Evolutionary conservation across 2,888 invertebrate species (phyloP), one percentile per base, ranked within the genome.

Genomic region (Pseudococcus jackbeardsleyi): DNA sequence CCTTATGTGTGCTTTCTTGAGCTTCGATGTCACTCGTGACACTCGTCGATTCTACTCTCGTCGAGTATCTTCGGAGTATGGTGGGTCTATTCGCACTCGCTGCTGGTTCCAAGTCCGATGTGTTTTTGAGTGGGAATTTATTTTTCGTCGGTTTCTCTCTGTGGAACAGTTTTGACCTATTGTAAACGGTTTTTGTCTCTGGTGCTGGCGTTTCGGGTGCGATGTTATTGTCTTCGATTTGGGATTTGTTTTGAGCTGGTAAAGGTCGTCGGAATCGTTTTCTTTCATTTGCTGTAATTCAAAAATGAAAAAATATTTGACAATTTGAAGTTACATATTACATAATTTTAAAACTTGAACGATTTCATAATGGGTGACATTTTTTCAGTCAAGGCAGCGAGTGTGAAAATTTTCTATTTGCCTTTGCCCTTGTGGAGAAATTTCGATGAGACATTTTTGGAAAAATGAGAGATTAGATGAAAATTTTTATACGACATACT

Each of bases 11-110:
- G 9, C 79, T 88, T 26, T 77, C 77, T 46, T 72, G 72, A 11
- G 50, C 39, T 39, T 88, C 79, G 50, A 59, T 46, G 11, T 88
- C 88, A 26, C 54, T 82, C 33, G 77, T n/a, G 9, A 39, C 22
- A 54, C 77, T 79, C 7, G 72, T 46, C 72, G 86, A 64, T 82
- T 82, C 79, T 19, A 46, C 9, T 88, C 50, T 88, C 1, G 54
- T 19, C 6, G 48, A 26, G 19, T 82, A 79, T 46, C 79, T 77
- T n/a, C 79, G 88, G 9, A 88, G n/a, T 9, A 82, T 39, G 15
- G 88, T 88, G 4, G 88, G 88, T 26, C 88, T 48, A 59, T 88
- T 54, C 0, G 79, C 79, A 19, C 82, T 88, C n/a, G 88, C 88
- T 6, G 88, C 79, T 19, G 54, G 22, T n/a, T 88, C 88, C 11